Evolutionary conservation across 1,140 invertebrate species (phyloP).

Genomic region (Monomorium pharaonis): DNA sequence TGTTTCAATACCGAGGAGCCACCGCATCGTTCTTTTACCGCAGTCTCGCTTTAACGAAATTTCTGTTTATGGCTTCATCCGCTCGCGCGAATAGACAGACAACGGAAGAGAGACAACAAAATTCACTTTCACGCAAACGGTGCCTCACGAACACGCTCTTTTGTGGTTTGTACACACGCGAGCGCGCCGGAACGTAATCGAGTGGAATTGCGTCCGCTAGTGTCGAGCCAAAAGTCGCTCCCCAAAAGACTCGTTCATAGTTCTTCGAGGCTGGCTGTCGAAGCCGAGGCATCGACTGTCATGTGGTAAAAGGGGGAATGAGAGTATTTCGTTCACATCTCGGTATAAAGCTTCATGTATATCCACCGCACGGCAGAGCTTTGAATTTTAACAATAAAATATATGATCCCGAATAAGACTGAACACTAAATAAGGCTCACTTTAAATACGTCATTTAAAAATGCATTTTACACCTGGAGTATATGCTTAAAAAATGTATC

Average conservation of each 20-base stretch:
- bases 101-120: constrained; percentile 21
- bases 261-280: constrained; percentile 48
- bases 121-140: constrained; percentile 15
- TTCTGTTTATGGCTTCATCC: constrained; percentile 23
- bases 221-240: constrained; percentile 34
- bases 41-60: constrained; percentile 15
- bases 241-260: constrained; percentile 17
- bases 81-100: not conserved
- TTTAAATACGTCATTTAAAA: too few species aligned
- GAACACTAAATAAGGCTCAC: too few species aligned
- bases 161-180: constrained; percentile 16
- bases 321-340: constrained; percentile 75
- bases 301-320: constrained; percentile 69
- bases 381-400: too few species aligned
- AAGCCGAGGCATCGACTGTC: constrained; percentile 62
- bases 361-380: too few species aligned
- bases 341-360: not conserved
- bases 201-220: constrained; percentile 54
- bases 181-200: constrained; percentile 33
- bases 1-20: not conserved
- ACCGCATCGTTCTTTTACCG: not conserved
- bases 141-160: not conserved
- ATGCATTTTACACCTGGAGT: too few species aligned
- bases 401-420: too few species aligned
- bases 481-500: too few species aligned